Evolutionary conservation across 2,113 vertebrate genomes (phyloP).

Genomic region (Datnioides undecimradiatus): DNA sequence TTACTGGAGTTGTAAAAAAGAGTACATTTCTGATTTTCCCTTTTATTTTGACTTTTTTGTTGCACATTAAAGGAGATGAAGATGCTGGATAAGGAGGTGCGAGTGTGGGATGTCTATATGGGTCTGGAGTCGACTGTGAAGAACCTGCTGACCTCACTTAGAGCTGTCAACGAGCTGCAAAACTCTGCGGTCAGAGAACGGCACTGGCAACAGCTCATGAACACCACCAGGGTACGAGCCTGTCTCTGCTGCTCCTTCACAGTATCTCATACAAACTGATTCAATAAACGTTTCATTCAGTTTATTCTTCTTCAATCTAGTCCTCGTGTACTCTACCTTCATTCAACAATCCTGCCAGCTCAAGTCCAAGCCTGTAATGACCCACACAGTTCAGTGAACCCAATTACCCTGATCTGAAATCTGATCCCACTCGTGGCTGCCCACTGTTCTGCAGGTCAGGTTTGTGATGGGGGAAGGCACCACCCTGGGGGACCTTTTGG

Average conservation of each 20-base stretch:
- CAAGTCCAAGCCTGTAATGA: slow-evolving; percentile 12
- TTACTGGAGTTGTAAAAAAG: not conserved
- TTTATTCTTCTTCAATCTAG: slow-evolving; percentile 10
- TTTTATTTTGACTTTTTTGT: not conserved
- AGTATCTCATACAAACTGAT: not conserved
- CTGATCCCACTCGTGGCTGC: slow-evolving; percentile 19
- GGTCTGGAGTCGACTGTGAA: slow-evolving; percentile 82
- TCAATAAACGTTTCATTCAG: slow-evolving; percentile 6
- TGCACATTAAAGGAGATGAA: slow-evolving; percentile 80
- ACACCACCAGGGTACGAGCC: slow-evolving; percentile 77
- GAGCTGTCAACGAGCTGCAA: slow-evolving; percentile 85
- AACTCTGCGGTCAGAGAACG: slow-evolving; percentile 78
- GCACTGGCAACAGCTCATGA: slow-evolving; percentile 86
- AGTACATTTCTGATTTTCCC: too few species aligned
- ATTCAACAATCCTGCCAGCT: slow-evolving; percentile 1
- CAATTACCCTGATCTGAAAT: slow-evolving; percentile 51
- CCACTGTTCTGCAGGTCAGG: slow-evolving; percentile 68
- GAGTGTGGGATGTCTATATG: slow-evolving; percentile 77
- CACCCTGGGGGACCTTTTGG: slow-evolving; percentile 80
- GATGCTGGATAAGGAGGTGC: slow-evolving; percentile 85
- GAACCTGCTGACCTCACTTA: slow-evolving; percentile 82
- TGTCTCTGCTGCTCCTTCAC: slow-evolving; percentile 12
- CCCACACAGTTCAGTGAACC: slow-evolving; percentile 41
- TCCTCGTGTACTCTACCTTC: not conserved
- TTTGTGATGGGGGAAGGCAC: slow-evolving; percentile 83